Base-by-base conservation (phyloP, 2,888 invertebrate species). In the Hemaris fuciformis region DNA sequence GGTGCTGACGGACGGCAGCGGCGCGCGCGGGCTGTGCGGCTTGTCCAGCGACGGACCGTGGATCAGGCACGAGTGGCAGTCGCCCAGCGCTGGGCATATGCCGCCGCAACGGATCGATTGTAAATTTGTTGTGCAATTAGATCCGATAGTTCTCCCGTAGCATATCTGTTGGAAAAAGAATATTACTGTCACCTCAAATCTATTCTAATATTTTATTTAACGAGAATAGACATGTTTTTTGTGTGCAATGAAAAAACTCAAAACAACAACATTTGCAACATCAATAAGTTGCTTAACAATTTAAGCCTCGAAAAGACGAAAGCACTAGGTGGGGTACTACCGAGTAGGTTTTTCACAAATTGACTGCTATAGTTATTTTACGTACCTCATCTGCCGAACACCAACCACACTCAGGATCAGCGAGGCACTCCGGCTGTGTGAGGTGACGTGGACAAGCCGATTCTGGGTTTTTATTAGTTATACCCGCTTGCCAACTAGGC, bases 371-470 rank as follows among this genome's bases (percentile, higher is more conserved):
- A n/a, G n/a, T n/a, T n/a, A n/a, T n/a, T 31, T 22, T 61, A 63
- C 73, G 67, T 78, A 94, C 94, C 68, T 95, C 95, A 69, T 96
- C 96, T 23, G 96, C 95, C 0, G 97, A 97, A 83, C 98, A 98
- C 98, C 98, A 98, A 13, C 98, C 98, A 81, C 98, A 99, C 84
- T 98, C 98, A 0, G 98, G 98, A 88, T 98, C 98, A 0, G 97
- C 96, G 0, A 96, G 94, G 76, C 98, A 98, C 76, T 97, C 96
- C 1, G 95, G 95, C 71, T 96, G 95, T 31, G 95, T 94, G 70
- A 94, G 94, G 79, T 97, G 97, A 31, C 95, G 93, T 15, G 94
- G 94, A 73, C 97, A 97, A 1, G 96, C 94, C 43, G 95, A 94
- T 80, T 97, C 97, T 0, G 96, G 96, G 71, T 96, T 96, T 68